Evolutionary conservation across 2,888 invertebrate species (phyloP), one percentile per base, ranked within the genome.

Genomic region (Papilio demoleus): DNA sequence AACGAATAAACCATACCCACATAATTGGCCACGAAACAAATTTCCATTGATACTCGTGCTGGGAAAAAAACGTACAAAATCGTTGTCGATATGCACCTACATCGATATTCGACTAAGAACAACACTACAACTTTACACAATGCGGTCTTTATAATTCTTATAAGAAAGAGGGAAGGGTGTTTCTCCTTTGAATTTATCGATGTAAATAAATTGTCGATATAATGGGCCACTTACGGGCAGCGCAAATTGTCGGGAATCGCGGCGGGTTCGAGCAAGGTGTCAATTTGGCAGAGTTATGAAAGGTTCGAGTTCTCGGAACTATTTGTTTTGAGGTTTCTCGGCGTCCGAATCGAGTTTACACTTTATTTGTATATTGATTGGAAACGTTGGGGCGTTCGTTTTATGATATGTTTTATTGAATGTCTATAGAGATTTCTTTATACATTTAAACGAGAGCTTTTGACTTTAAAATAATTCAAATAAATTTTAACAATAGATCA

Each of bases 221-320:
- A 92, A 92, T 91, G 85, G 90, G 84, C 91, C 92, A 92, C 92
- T 92, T 92, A 91, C 87, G 82, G 82, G 81, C 84, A 79, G 83
- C 81, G 90, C 90, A 91, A 91, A 91, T 92, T 88, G 90, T 88
- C 82, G 84, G 81, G 90, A 86, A 89, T 88, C 88, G 90, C 90
- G 84, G 85, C 83, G 88, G 81, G 63, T 79, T 85, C 84, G 84
- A 86, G 88, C 92, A 90, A 92, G 92, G 92, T 92, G 92, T 92
- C 92, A 92, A 92, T 92, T 92, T 92, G 87, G 88, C 79, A 83
- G 82, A 92, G 91, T 92, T 91, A 92, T 92, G 92, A 91, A 91
- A 92, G 88, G 83, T 83, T 53, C 80, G 79, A 80, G 79, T 92
- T 91, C 92, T 86, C 62, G 81, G 92, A 92, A 90, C 88, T 91